Evolutionary conservation across 1,140 invertebrate species (phyloP).

Genomic region (Anastrepha ludens): DNA sequence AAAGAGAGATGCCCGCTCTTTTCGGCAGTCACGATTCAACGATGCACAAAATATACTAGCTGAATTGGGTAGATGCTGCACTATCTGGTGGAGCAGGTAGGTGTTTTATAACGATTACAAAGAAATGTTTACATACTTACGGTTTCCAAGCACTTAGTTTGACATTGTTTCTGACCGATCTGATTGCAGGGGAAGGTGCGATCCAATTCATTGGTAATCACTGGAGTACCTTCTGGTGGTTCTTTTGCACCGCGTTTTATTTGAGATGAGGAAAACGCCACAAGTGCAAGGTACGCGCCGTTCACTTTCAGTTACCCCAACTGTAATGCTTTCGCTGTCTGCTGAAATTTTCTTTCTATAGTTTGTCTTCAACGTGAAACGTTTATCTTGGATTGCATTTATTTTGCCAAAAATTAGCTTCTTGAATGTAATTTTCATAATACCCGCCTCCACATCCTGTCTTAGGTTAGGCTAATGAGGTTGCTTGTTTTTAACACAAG

Average conservation of each 20-base stretch:
- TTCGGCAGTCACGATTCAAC: conserved; percentile 82
- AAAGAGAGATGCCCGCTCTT: conserved; percentile 86
- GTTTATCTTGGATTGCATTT: not conserved
- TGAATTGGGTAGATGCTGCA: conserved; percentile 85
- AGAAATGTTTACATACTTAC: conserved; percentile 76
- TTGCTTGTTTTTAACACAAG: too few species aligned
- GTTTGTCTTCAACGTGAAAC: not conserved
- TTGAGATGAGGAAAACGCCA: conserved; percentile 81
- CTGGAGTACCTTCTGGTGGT: conserved; percentile 79
- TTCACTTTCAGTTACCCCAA: conserved; percentile 39
- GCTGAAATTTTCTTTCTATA: not conserved
- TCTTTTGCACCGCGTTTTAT: conserved; percentile 76
- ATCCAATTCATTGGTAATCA: conserved; percentile 81
- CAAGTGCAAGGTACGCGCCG: conserved; percentile 78
- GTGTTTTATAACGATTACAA: not conserved
- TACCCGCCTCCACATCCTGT: conserved; percentile 54
- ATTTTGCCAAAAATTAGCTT: conserved; percentile 63
- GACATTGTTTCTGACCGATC: conserved; percentile 82
- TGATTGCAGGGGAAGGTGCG: conserved; percentile 79
- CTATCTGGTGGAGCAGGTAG: conserved; percentile 77
- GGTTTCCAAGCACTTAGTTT: conserved; percentile 84
- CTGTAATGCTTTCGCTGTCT: not conserved
- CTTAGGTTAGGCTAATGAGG: not conserved
- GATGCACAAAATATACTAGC: conserved; percentile 83
- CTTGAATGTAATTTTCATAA: conserved; percentile 68